Conservation (phyloP, 2,888 invertebrate genomes). For the Tetranychus piercei region DNA sequence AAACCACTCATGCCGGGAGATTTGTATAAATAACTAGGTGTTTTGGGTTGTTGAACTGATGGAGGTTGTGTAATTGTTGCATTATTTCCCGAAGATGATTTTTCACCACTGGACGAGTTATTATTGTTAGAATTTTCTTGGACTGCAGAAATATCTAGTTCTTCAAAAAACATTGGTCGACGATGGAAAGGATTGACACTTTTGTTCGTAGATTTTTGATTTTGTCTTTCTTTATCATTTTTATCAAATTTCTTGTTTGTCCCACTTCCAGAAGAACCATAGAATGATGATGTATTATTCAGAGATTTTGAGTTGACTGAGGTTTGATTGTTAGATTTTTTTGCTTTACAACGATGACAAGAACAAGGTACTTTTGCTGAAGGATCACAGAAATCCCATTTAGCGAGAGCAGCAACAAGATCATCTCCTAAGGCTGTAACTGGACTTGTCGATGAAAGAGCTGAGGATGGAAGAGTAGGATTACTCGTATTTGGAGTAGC, state of each 20-base stretch:
- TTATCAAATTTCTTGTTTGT: slow-evolving; percentile 15
- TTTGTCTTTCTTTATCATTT: slow-evolving; percentile 1
- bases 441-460: background rate
- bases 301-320: slow-evolving; percentile 10
- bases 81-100: background rate
- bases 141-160: background rate
- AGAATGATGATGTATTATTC: slow-evolving; percentile 17
- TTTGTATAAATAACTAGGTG: slow-evolving; percentile 19
- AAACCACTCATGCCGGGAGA: slow-evolving; percentile 16
- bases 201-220: slow-evolving; percentile 6
- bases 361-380: slow-evolving; percentile 14
- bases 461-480: background rate
- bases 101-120: background rate
- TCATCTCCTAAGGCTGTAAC: slow-evolving; percentile 11
- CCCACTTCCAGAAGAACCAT: slow-evolving; percentile 14
- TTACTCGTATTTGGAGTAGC: background rate
- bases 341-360: slow-evolving; percentile 19
- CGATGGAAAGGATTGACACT: slow-evolving; percentile 19
- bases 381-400: slow-evolving; percentile 17
- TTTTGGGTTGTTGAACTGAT: slow-evolving; percentile 17
- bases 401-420: background rate
- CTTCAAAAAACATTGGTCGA: slow-evolving; percentile 13
- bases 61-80: background rate
- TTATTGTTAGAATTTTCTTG: background rate
- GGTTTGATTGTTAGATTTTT: slow-evolving; percentile 12